Conservation (phyloP, 2,888 invertebrate genomes). For the Agrochola macilenta region DNA sequence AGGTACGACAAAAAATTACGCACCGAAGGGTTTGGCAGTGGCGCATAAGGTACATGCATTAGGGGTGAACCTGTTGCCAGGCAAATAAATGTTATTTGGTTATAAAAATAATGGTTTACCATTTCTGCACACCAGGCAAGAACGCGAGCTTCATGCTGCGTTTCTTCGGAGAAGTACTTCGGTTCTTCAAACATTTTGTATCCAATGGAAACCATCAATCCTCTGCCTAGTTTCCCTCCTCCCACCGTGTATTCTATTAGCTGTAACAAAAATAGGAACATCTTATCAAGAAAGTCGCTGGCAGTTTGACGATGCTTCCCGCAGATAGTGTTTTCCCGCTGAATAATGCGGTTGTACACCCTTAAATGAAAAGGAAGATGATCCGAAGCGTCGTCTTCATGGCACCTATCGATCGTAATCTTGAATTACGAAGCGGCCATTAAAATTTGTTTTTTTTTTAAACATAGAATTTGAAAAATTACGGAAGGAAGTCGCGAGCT, state of each 20-base stretch:
- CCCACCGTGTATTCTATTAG: slow-evolving; percentile 41
- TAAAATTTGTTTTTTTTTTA: too few relatives aligned
- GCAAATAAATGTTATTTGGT: background rate
- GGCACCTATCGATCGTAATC: background rate
- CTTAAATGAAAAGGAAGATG: background rate
- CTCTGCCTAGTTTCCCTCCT: slow-evolving; percentile 42
- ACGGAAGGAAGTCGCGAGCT: too few relatives aligned
- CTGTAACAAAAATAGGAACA: slow-evolving; percentile 31
- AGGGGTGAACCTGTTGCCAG: too few relatives aligned
- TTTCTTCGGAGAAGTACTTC: slow-evolving; percentile 33
- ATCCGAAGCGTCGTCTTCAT: background rate
- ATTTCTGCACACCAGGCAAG: slow-evolving; percentile 59
- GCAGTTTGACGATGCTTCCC: background rate
- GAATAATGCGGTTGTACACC: background rate
- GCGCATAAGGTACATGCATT: background rate
- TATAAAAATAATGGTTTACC: slow-evolving; percentile 36
- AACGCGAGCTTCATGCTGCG: slow-evolving; percentile 46
- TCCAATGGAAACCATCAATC: slow-evolving; percentile 34
- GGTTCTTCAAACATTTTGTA: slow-evolving; percentile 51
- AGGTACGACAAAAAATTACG: background rate
- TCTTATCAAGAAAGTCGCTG: background rate
- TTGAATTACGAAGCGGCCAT: too few relatives aligned
- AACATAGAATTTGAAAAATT: background rate
- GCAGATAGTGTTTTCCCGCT: background rate
- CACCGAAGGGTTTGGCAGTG: background rate